Conservation (phyloP, 2,888 invertebrate genomes). For the Furcula furcula region DNA sequence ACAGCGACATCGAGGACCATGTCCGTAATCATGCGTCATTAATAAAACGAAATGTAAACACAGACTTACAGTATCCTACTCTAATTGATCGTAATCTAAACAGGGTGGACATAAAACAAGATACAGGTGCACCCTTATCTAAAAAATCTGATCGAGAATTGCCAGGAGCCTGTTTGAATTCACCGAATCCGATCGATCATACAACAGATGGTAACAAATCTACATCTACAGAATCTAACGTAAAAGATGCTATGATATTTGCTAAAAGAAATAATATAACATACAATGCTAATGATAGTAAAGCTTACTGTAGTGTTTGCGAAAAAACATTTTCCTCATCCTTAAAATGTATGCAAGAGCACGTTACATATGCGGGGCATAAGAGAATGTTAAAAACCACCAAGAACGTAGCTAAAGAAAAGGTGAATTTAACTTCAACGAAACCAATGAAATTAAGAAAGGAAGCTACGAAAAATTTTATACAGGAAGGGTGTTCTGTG, state of each 20-base stretch:
- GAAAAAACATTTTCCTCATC: constrained; percentile 29
- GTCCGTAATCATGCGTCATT: constrained; percentile 16
- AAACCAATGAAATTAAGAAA: constrained; percentile 3
- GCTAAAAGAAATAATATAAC: constrained; percentile 31
- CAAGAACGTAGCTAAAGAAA: neutral
- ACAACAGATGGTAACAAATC: neutral
- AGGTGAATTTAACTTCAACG: neutral
- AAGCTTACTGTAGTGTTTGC: constrained; percentile 34
- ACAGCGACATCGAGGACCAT: constrained; percentile 23
- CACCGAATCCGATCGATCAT: too few relatives aligned
- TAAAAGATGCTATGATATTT: constrained; percentile 13
- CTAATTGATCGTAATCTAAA: constrained; percentile 11
- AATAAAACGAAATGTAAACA: constrained; percentile 1
- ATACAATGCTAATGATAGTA: constrained; percentile 23
- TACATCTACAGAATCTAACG: neutral
- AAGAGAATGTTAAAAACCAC: constrained; percentile 14
- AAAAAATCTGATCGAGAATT: constrained; percentile 10
- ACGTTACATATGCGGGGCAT: constrained; percentile 36
- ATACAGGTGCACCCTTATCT: neutral
- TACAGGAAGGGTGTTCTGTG: neutral
- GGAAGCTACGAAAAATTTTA: constrained; percentile 6
- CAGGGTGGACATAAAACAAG: constrained; percentile 15
- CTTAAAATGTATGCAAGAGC: constrained; percentile 38
- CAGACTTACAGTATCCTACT: constrained; percentile 13
- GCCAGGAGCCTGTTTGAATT: too few relatives aligned